Conservation (phyloP, 2,888 invertebrate genomes). For the Gastrophysa polygoni region DNA sequence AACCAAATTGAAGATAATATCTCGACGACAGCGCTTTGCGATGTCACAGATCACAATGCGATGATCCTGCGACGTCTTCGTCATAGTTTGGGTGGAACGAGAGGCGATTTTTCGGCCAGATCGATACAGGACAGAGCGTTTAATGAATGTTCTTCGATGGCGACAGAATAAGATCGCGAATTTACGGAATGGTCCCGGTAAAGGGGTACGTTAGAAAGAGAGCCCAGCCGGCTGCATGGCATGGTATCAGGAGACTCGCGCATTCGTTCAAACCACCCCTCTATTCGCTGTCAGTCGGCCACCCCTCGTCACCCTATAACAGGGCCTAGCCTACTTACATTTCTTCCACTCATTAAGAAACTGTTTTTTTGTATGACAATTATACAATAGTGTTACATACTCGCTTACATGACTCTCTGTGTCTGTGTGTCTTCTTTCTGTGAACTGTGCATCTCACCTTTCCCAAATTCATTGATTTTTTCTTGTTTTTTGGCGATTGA, state of each 20-base stretch:
- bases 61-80: no score
- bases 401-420: slow-evolving; percentile 35
- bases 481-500: slow-evolving; percentile 42
- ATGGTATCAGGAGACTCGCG: slow-evolving; percentile 31
- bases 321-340: slow-evolving; percentile 39
- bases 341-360: slow-evolving; percentile 34
- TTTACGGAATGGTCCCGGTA: slow-evolving; percentile 26
- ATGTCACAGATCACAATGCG: no score
- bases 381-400: slow-evolving; percentile 33
- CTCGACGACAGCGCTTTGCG: no score
- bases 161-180: slow-evolving; percentile 6
- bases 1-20: no score
- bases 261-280: slow-evolving; percentile 46
- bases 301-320: slow-evolving; percentile 42
- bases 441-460: slow-evolving; percentile 38
- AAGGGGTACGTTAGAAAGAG: slow-evolving; percentile 22
- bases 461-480: slow-evolving; percentile 43
- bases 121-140: not conserved
- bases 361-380: slow-evolving; percentile 31
- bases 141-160: not conserved
- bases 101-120: not conserved
- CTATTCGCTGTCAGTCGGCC: slow-evolving; percentile 47
- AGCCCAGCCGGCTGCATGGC: no score
- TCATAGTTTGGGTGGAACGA: no score
- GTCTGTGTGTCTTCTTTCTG: slow-evolving; percentile 37